A percentile compares a stretch with the other conserved stretches of the same genome.
Conservation (phyloP, 2,113 vertebrate genomes). For the human region GRCh38 chr3:117325501-117326000, state of each 20-base stretch:
- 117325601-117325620: not conserved
- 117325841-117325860: not conserved
- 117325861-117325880: not conserved
- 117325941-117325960: not conserved
- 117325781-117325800: not conserved
- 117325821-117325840: not conserved
- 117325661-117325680: not conserved
- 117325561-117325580: conserved; percentile 16
- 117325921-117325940: not conserved
- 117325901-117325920: not conserved
- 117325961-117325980: not conserved
- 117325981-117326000: not conserved
- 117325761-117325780: not conserved
- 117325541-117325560: not conserved
- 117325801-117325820: not conserved
- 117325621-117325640: not conserved
- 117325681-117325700: not conserved
- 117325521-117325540: not conserved
- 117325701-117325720: not conserved
- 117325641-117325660: not conserved
- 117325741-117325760: not conserved
- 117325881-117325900: not conserved
- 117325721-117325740: conserved; percentile 21
- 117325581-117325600: not conserved
- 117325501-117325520: not conserved